Base-by-base conservation (phyloP, 2,797 vertebrate genomes). In the Myioborus melanocephalus region DNA sequence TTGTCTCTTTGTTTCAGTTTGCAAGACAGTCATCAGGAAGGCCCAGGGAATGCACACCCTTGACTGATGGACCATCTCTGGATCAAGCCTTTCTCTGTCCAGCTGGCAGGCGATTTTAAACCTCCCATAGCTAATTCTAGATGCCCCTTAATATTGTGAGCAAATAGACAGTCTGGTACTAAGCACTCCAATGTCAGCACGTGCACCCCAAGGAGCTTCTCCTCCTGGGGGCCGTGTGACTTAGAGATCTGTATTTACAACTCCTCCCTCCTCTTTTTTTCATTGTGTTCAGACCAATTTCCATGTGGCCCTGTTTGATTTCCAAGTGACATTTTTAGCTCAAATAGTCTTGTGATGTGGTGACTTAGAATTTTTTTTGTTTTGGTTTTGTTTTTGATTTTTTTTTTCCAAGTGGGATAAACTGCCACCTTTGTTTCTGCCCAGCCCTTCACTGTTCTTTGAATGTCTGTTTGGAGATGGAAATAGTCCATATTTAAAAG, bases 101-200 rank as follows among this genome's bases (percentile, higher is more conserved):
- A 85, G 97, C 97, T 86, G 95, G 97, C 97, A 97, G 97, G 97
- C 97, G 92, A 98, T 98, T 97, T 97, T 95, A 95, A 84, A 90
- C 82, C 96, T 97, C 97, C 98, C 97, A 94, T 98, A 98, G 98
- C 97, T 97, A 97, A 98, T 96, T 98, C 97, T 98, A 98, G 98
- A 97, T 98, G 98, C 97, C 98, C 98, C 96, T 97, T 96, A 97
- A 97, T 98, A 97, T 98, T 97, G 98, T 98, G 97, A 98, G 97
- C 98, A 98, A 97, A 97, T 97, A 98, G 97, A 97, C 97, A 82
- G 87, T 98, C 96, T 96, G 97, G 96, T 98, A 97, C 97, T 97
- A 97, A 97, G 96, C 91, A 90, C 97, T 97, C 95, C 91, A 56
- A 28, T 53, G 89, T 85, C 91, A 97, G 96, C 97, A 97, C 93